These are phyloP conservation scores for Philypnodon macrostomus DNA, from an alignment of 2,797 vertebrate genomes.

Conservation along the genomic window DNA sequence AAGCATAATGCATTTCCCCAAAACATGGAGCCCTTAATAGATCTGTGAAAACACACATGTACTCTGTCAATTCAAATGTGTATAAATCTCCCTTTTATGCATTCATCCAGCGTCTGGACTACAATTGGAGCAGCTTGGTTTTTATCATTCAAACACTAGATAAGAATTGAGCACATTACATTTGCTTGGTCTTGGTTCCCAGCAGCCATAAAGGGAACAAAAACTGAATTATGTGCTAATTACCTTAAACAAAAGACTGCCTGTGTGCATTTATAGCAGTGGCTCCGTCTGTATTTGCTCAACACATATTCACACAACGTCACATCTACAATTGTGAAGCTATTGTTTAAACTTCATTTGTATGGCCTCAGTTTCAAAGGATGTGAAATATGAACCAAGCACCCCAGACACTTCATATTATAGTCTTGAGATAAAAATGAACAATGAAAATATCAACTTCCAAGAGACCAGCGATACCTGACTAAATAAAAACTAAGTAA, in stretches of 20 bases:
- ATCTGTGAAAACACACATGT: constrained; percentile 13
- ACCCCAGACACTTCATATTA: constrained; percentile 42
- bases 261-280: constrained; percentile 19
- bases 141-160: constrained; percentile 18
- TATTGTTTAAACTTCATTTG: constrained; percentile 48
- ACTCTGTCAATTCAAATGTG: background rate
- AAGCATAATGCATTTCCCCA: constrained; percentile 33
- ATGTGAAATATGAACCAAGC: constrained; percentile 32
- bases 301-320: constrained; percentile 43
- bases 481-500: background rate
- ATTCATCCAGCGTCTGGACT: constrained; percentile 21
- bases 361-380: constrained; percentile 27
- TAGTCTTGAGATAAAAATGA: constrained; percentile 1
- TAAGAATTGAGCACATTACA: constrained; percentile 14
- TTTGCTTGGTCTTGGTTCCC: constrained; percentile 16
- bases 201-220: constrained; percentile 12
- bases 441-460: constrained; percentile 2
- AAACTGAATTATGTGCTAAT: constrained; percentile 26
- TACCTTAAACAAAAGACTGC: constrained; percentile 31
- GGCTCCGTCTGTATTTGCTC: constrained; percentile 48
- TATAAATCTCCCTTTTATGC: constrained; percentile 14
- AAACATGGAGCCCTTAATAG: constrained; percentile 36
- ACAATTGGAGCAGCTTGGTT: constrained; percentile 9
- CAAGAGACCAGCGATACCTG: background rate
- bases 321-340: constrained; percentile 50